A percentile compares a stretch with the other conserved stretches of the same genome.
phyloP scores from a whole-genome alignment of 2,888 invertebrate genomes.

The Cephus rjabovi region DNA sequence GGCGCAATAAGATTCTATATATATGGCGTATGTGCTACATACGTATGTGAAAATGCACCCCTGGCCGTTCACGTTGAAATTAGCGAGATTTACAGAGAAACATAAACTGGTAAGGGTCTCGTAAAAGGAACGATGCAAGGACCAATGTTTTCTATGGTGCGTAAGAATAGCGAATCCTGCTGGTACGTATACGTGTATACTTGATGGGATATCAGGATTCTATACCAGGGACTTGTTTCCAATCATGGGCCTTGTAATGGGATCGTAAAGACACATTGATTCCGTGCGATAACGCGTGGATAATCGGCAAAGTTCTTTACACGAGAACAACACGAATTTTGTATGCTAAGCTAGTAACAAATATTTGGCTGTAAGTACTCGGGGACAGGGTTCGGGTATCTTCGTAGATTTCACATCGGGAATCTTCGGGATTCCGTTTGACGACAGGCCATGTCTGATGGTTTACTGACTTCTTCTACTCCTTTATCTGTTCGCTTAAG shows the following conservation, averaged over 20 bases:
- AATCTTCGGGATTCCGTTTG: background rate
- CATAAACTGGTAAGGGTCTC: constrained; percentile 49
- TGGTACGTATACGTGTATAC: background rate
- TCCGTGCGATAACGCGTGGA: background rate
- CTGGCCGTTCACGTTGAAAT: constrained; percentile 37
- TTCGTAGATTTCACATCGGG: background rate
- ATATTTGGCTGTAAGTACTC: background rate
- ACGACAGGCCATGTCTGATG: background rate
- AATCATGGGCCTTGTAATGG: background rate
- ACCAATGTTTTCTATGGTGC: background rate
- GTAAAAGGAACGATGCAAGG: constrained; percentile 33
- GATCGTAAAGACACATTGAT: background rate
- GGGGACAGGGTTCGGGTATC: background rate
- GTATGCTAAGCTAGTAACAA: background rate
- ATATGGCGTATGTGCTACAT: background rate
- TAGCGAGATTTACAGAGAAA: constrained; percentile 60
- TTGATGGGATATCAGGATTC: background rate
- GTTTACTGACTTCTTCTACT: background rate
- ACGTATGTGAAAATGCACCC: background rate
- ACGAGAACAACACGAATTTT: background rate
- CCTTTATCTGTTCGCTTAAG: background rate
- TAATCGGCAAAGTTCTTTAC: background rate
- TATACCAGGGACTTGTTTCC: background rate
- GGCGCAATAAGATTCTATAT: background rate
- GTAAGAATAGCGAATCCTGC: background rate